Evolutionary conservation across 1,140 invertebrate genomes (phyloP).

Genomic region (Phymorhynchus buccinoides): DNA sequence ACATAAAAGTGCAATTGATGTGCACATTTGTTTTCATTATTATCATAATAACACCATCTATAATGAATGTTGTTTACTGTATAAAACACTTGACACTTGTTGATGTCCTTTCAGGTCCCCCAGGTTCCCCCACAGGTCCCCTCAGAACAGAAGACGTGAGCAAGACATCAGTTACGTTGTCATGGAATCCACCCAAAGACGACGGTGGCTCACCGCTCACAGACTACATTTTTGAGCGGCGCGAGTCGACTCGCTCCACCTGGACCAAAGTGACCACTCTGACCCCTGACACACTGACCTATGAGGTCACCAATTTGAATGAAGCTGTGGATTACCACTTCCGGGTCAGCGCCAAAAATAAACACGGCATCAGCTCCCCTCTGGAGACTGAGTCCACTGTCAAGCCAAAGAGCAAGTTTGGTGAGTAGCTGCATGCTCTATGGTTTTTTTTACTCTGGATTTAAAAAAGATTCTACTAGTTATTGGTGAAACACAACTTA

Average conservation of each 20-base stretch:
- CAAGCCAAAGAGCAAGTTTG: conserved; percentile 90
- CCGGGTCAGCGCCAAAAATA: conserved; percentile 90
- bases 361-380: conserved; percentile 81
- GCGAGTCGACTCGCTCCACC: conserved; percentile 79
- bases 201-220: conserved; percentile 71
- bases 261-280: conserved; percentile 84
- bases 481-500: too few species aligned
- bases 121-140: conserved; percentile 91
- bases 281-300: conserved; percentile 75
- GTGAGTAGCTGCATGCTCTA: conserved; percentile 81
- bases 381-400: conserved; percentile 90
- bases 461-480: not conserved
- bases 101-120: conserved; percentile 75
- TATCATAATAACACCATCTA: too few species aligned
- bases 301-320: conserved; percentile 88
- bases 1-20: too few species aligned
- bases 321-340: conserved; percentile 91
- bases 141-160: conserved; percentile 75
- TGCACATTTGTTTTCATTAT: too few species aligned
- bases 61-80: too few species aligned
- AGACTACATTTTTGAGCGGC: conserved; percentile 73
- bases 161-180: conserved; percentile 72
- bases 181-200: conserved; percentile 69
- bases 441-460: not conserved
- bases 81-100: not conserved